Evolutionary conservation across 2,797 vertebrate genomes (phyloP).

Genomic region (Rhinatrema bivittatum): DNA sequence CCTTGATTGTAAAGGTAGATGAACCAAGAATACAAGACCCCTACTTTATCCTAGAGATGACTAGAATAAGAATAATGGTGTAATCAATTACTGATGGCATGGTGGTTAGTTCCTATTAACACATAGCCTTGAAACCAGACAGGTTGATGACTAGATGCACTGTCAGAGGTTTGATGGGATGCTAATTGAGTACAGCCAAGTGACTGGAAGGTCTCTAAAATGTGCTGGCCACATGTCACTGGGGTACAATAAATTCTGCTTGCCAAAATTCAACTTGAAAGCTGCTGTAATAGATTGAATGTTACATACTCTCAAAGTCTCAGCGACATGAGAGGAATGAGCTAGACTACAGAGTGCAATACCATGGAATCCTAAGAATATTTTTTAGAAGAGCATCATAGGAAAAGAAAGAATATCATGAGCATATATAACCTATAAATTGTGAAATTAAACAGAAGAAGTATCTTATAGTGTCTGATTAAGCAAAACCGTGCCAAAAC

Average conservation of each 20-base stretch:
- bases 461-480: slow-evolving; percentile 21
- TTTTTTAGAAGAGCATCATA: slow-evolving; percentile 25
- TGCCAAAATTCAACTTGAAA: slow-evolving; percentile 6
- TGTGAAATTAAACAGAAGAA: slow-evolving; percentile 19
- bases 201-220: slow-evolving; percentile 24
- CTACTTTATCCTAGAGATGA: background rate
- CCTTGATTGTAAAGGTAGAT: too few species aligned
- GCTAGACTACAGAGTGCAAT: slow-evolving; percentile 6
- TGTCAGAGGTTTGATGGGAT: slow-evolving; percentile 6
- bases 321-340: slow-evolving; percentile 9
- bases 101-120: slow-evolving; percentile 22
- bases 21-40: background rate
- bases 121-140: slow-evolving; percentile 5
- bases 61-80: slow-evolving; percentile 9
- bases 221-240: slow-evolving; percentile 38
- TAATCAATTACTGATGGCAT: background rate
- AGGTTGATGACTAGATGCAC: slow-evolving; percentile 27
- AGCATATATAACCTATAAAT: slow-evolving; percentile 7
- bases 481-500: slow-evolving; percentile 15
- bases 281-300: slow-evolving; percentile 14
- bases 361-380: slow-evolving; percentile 1
- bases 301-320: slow-evolving; percentile 11
- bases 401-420: slow-evolving; percentile 6
- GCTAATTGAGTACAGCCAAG: slow-evolving; percentile 28
- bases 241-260: background rate